Base-by-base conservation (phyloP, 1,140 invertebrate species). In the Uloborus diversus region DNA sequence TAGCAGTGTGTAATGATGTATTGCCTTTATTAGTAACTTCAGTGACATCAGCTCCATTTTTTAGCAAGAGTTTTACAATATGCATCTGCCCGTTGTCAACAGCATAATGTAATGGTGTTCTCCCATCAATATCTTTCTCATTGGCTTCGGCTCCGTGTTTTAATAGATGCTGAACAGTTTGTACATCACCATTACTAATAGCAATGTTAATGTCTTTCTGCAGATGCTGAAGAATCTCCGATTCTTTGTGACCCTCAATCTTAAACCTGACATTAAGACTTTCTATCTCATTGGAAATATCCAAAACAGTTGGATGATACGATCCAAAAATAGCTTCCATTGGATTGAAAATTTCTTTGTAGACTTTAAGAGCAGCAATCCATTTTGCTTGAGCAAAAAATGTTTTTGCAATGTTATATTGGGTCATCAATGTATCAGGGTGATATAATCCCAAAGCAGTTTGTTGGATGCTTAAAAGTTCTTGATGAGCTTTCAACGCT, bases 71-170 rank as follows among this genome's bases (percentile, higher is more conserved):
- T 64, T 82, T 84, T 7, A 86, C 83, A 30, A 86, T 86, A 51
- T 86, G 84, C 9, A 75, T 71, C 80, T 84, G 84, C 25, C 86
- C 86, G 80, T 84, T 82, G 69, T 82, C 83, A 69, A 83, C 78
- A 32, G 81, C 80, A 51, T 56, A 70, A 64, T 82, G 81, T 28
- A 81, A 17, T 28, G 69, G 51, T 9, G 81, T 82, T 47, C 30
- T 17, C 3, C 66, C 57, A 17, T 57, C 30, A 61, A 4, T 33
- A 56, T 81, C 76, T n/a, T n/a, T n/a, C 20, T 14, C 35, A 71
- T 79, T 78, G 3, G 49, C 68, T 37, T 14, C 13, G 25, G 25
- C 57, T 42, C 57, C 69, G 5, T 5, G 23, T 20, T 47, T 30
- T 23, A 65, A 11, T 66, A 17, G 27, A 25, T 5, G 9, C 17